phyloP scores from a whole-genome alignment of 2,113 vertebrate genomes.

The Tyrannus savana region DNA sequence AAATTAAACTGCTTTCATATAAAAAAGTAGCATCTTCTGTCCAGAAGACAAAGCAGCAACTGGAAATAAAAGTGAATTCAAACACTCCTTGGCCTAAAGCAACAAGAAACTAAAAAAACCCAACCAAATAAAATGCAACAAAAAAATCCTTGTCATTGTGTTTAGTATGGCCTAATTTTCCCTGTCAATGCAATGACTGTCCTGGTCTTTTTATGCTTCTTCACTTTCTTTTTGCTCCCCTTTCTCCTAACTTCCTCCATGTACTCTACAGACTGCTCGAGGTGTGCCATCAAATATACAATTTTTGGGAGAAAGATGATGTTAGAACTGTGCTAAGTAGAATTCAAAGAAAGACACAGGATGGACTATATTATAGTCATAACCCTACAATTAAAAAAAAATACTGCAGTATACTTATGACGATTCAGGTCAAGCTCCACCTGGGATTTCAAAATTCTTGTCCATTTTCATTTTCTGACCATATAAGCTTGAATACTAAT shows the following conservation, averaged over 20 bases:
- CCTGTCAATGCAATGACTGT: neutral
- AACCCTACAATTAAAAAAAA: neutral
- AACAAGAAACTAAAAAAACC: neutral
- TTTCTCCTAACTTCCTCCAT: neutral
- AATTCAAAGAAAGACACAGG: neutral
- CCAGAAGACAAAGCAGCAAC: conserved; percentile 36
- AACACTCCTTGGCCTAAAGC: conserved; percentile 20
- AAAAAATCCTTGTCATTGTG: neutral
- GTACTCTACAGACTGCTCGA: neutral
- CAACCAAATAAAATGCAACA: neutral
- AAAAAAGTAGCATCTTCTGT: conserved; percentile 50
- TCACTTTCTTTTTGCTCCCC: neutral
- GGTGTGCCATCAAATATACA: neutral
- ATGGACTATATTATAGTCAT: neutral
- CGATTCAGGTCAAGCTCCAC: neutral
- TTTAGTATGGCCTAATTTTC: neutral
- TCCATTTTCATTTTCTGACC: neutral
- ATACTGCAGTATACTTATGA: neutral
- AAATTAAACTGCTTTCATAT: conserved; percentile 64
- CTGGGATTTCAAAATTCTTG: neutral
- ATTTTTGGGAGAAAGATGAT: neutral
- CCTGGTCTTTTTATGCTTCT: neutral
- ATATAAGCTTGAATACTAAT: neutral
- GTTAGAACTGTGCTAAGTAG: neutral
- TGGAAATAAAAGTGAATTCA: conserved; percentile 31